These are phyloP conservation scores for Sesia bembeciformis DNA, from an alignment of 2,888 invertebrate species.

Conservation along the genomic window DNA sequence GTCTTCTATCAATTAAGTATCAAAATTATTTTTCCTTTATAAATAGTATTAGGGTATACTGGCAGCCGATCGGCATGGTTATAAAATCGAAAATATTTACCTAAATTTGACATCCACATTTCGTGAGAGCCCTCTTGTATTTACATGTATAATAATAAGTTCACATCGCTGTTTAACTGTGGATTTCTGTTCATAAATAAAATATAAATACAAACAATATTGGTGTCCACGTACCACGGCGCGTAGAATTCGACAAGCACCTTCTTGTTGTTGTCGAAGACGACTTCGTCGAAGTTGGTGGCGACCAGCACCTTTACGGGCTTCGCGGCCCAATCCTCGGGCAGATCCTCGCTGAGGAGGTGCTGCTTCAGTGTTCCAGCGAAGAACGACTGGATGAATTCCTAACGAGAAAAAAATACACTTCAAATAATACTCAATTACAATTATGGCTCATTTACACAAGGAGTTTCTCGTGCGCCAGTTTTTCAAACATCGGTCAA, in stretches of 20 bases:
- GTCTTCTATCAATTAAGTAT: too few species aligned
- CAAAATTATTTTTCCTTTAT: too few species aligned
- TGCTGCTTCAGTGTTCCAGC: constrained; percentile 96
- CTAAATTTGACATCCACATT: too few species aligned
- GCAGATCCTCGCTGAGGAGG: constrained; percentile 93
- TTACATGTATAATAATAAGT: too few species aligned
- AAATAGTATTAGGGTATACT: too few species aligned
- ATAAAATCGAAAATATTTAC: too few species aligned
- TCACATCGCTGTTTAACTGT: too few species aligned
- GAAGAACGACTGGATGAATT: constrained; percentile 92
- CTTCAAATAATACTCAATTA: not conserved
- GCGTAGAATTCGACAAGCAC: constrained; percentile 99
- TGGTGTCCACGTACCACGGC: constrained; percentile 81
- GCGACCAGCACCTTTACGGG: constrained; percentile 95
- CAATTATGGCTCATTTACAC: not conserved
- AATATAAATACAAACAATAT: not conserved
- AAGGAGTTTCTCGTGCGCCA: too few species aligned
- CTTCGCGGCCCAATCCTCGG: constrained; percentile 97
- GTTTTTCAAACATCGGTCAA: too few species aligned
- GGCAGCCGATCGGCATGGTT: too few species aligned
- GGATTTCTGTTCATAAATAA: too few species aligned
- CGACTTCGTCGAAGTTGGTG: constrained; percentile 96
- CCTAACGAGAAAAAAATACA: constrained; percentile 26
- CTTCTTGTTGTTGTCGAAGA: constrained; percentile 87
- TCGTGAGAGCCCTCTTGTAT: too few species aligned